phyloP scores from a whole-genome alignment of 2,888 invertebrate species.

The Frankliniella fusca region DNA sequence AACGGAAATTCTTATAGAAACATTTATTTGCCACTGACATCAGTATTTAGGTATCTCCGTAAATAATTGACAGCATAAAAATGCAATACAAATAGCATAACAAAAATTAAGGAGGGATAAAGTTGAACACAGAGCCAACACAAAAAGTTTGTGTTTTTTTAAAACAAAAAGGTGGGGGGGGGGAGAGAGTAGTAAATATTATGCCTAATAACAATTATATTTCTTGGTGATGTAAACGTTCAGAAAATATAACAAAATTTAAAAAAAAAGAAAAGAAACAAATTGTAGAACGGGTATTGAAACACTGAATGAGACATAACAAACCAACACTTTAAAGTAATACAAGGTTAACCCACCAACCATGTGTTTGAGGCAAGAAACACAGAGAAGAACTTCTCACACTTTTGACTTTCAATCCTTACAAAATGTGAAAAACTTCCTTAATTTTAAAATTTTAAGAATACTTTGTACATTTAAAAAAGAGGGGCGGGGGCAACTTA shows the following conservation, averaged over 20 bases:
- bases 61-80: slow-evolving; percentile 28
- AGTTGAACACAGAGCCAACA: not conserved
- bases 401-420: too few relatives aligned
- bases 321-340: not conserved
- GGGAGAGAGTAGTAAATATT: not conserved
- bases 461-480: too few relatives aligned
- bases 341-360: slow-evolving; percentile 3
- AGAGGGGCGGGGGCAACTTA: too few relatives aligned
- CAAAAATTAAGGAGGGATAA: not conserved
- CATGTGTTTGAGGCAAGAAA: not conserved
- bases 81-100: slow-evolving; percentile 24
- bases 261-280: not conserved
- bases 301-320: slow-evolving; percentile 13
- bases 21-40: not conserved
- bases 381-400: not conserved
- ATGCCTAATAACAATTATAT: slow-evolving; percentile 10
- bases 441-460: too few relatives aligned
- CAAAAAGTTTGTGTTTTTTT: not conserved
- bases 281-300: not conserved
- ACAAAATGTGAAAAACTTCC: too few relatives aligned
- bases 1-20: not conserved
- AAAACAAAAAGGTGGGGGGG: not conserved
- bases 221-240: slow-evolving; percentile 23
- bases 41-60: not conserved
- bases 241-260: slow-evolving; percentile 14